Evolutionary conservation across 1,140 invertebrate genomes (phyloP).

Genomic region (Linepithema humile): DNA sequence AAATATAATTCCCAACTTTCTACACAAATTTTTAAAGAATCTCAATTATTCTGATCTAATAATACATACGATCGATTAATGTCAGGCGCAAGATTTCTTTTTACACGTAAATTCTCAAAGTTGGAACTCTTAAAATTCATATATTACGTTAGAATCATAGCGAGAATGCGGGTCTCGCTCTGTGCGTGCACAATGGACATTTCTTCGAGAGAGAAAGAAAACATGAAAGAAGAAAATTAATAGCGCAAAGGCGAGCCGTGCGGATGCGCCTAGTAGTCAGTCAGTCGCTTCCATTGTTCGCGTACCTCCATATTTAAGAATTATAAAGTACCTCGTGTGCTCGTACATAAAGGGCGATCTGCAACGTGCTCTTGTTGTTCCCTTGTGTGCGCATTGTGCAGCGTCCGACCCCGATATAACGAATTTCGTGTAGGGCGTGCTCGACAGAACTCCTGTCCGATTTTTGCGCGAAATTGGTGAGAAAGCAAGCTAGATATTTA

Average conservation of each 20-base stretch:
- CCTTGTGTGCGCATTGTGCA: constrained; percentile 13
- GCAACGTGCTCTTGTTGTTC: not conserved
- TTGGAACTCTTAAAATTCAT: not conserved
- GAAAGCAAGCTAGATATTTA: not conserved
- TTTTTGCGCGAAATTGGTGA: not conserved
- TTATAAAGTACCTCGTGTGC: constrained; percentile 33
- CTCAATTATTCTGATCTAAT: not conserved
- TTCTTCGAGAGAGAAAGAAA: not conserved
- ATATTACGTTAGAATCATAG: constrained; percentile 18
- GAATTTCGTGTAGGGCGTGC: constrained; percentile 7
- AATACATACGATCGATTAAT: not conserved
- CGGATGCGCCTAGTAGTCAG: constrained; percentile 25
- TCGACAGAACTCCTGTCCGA: not conserved
- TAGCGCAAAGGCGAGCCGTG: constrained; percentile 1
- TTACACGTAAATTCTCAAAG: too few species aligned
- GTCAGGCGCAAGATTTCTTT: too few species aligned
- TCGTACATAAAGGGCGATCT: constrained; percentile 27
- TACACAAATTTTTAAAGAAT: not conserved
- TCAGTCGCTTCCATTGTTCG: constrained; percentile 47
- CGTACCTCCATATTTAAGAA: constrained; percentile 41
- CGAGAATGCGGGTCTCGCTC: not conserved
- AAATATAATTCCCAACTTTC: not conserved
- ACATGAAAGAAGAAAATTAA: constrained; percentile 29
- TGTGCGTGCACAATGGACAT: not conserved
- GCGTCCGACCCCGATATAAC: not conserved